Evolutionary conservation across 2,888 invertebrate species (phyloP), one percentile per base, ranked within the genome.

Genomic region (Lottia gigantea): DNA sequence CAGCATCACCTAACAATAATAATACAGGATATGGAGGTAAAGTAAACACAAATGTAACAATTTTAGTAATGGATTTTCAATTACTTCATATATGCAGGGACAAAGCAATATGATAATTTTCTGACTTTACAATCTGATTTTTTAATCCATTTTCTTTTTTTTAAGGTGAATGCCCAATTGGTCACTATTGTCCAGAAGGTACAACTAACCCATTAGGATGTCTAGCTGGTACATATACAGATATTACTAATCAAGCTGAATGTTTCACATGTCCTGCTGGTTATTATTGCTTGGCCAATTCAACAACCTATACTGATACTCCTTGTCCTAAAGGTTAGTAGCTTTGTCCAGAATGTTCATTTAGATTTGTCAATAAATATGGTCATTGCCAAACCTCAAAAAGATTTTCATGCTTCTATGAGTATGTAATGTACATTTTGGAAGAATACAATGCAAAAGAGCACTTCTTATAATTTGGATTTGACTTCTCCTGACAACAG

Each of bases 1-100:
- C 82, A 1, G 76, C 80, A 2, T 77, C 81, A 14, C 84, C 84
- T 0, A 83, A 78, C 70, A 81, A 79, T 61, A 85, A 83, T 76
- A 83, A 85, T 74, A 86, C 87, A 14, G 87, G 87, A 67, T 77
- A 74, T 74, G 87, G 87, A 79, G 86, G 87, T 85, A 72, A 74
- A 72, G 19, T 23, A 19, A 23, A 14, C 40, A n/a, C 0, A 49
- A 15, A 64, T 40, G 14, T 46, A 23, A 23, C 7, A 23, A 40
- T 25, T 26, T 55, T 6, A 26, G 14, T 8, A 7, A 23, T 12
- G n/a, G n/a, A n/a, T n/a, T n/a, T n/a, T n/a, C n/a, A n/a, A n/a
- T n/a, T n/a, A n/a, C n/a, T n/a, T n/a, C n/a, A n/a, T n/a, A 31
- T 31, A 31, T 31, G 31, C 6, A 6, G 63, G 25, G 6, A 8